These are phyloP conservation scores for Mus musculus DNA, from an alignment of 2,113 vertebrate species.

Conservation along the genomic window DNA sequence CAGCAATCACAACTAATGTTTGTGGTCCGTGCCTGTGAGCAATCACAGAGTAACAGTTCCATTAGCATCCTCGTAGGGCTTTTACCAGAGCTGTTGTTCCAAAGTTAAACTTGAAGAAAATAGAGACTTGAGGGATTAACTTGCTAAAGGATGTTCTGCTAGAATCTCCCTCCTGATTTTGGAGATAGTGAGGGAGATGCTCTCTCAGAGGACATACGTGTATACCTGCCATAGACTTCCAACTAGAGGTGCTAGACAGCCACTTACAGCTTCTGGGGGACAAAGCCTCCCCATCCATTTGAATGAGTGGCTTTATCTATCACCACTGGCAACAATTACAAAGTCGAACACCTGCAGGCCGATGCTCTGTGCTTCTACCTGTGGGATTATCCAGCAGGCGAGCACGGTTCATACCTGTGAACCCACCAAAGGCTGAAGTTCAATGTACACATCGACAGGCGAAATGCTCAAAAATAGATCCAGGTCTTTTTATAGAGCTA, in stretches of 20 bases:
- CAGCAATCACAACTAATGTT: not conserved
- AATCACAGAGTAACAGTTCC: constrained; percentile 5
- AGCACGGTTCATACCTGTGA: not conserved
- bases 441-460: constrained; percentile 59
- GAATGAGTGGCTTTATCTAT: not conserved
- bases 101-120: not conserved
- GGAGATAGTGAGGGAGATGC: not conserved
- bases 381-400: not conserved
- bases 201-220: not conserved
- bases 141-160: not conserved
- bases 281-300: not conserved
- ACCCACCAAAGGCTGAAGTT: constrained; percentile 54
- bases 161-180: not conserved
- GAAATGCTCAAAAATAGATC: constrained; percentile 48
- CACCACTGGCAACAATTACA: not conserved
- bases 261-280: not conserved
- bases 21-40: not conserved
- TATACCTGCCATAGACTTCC: not conserved
- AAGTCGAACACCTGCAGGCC: not conserved
- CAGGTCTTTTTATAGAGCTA: constrained; percentile 40
- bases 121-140: not conserved
- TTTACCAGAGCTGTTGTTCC: not conserved
- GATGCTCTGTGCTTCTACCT: not conserved
- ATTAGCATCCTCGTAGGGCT: not conserved
- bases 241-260: not conserved